These are phyloP conservation scores for Mactromeris polynyma DNA, from an alignment of 2,888 invertebrate species.

Conservation along the genomic window DNA sequence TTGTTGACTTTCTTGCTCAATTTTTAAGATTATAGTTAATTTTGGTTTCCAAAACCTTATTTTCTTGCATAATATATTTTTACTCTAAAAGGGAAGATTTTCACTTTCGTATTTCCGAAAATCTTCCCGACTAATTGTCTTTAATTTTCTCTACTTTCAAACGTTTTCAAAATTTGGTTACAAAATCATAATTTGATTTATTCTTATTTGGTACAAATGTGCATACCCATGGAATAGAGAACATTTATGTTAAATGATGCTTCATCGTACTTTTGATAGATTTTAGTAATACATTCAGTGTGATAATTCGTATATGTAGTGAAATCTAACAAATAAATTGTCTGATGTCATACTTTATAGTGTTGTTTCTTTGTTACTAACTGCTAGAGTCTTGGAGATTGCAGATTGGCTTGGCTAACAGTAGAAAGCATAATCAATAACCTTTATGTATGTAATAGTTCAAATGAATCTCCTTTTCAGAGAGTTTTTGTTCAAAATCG, in stretches of 20 bases:
- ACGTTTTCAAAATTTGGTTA: neutral
- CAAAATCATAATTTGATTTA: neutral
- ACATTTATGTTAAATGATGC: neutral
- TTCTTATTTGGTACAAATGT: conserved; percentile 1
- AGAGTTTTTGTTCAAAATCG: neutral
- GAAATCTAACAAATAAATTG: conserved; percentile 52
- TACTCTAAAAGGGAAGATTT: neutral
- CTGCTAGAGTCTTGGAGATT: neutral
- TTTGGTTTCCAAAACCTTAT: neutral
- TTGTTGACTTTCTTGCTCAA: conserved; percentile 16
- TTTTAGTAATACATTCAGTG: neutral
- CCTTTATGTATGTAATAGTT: neutral
- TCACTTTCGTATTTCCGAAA: conserved; percentile 7
- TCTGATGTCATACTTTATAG: conserved; percentile 45
- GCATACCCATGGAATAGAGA: neutral
- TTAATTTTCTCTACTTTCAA: neutral
- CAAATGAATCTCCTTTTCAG: conserved; percentile 2
- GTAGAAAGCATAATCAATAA: conserved; percentile 4
- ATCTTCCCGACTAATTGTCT: neutral
- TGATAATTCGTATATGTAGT: conserved; percentile 34
- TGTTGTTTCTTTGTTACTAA: conserved; percentile 30
- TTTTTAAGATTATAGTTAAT: conserved; percentile 13
- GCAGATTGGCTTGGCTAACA: neutral
- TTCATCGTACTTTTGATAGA: neutral
- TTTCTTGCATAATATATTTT: conserved; percentile 17